phyloP scores from a whole-genome alignment of 2,797 vertebrate species.

The Neostethus bicornis region DNA sequence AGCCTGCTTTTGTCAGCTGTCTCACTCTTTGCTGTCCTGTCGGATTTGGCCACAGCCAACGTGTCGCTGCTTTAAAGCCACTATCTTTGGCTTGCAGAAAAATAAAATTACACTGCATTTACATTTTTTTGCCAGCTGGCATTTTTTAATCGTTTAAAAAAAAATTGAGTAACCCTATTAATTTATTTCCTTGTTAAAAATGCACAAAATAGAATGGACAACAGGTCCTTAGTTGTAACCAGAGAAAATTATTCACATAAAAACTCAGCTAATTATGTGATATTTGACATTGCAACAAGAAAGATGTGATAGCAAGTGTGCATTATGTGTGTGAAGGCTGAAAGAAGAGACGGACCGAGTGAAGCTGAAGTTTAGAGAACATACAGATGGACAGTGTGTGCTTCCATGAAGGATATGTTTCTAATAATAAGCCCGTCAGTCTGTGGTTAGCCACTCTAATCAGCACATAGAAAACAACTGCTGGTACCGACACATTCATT shows the following conservation, averaged over 20 bases:
- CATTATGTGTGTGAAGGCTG: background rate
- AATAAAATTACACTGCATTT: background rate
- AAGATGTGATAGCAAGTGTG: background rate
- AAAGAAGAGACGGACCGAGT: slow-evolving; percentile 16
- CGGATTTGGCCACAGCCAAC: background rate
- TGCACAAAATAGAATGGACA: too few species aligned
- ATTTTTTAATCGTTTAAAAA: too few species aligned
- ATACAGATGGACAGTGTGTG: slow-evolving; percentile 29
- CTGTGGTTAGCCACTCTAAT: slow-evolving; percentile 60
- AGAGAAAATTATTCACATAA: background rate
- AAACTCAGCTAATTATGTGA: background rate
- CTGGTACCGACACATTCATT: slow-evolving; percentile 41
- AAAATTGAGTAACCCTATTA: too few species aligned
- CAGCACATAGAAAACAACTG: slow-evolving; percentile 66
- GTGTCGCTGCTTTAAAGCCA: background rate
- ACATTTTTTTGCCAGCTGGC: too few species aligned
- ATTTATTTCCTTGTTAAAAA: too few species aligned
- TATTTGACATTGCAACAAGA: background rate
- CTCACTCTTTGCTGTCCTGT: background rate
- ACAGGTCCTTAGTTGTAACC: too few species aligned
- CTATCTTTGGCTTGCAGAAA: background rate
- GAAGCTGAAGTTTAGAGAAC: slow-evolving; percentile 44
- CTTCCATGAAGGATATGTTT: slow-evolving; percentile 65
- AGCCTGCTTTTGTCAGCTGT: background rate
- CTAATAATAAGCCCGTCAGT: slow-evolving; percentile 67